Base-by-base conservation (phyloP, 1,140 invertebrate genomes). In the Globodera ellingtonae region DNA sequence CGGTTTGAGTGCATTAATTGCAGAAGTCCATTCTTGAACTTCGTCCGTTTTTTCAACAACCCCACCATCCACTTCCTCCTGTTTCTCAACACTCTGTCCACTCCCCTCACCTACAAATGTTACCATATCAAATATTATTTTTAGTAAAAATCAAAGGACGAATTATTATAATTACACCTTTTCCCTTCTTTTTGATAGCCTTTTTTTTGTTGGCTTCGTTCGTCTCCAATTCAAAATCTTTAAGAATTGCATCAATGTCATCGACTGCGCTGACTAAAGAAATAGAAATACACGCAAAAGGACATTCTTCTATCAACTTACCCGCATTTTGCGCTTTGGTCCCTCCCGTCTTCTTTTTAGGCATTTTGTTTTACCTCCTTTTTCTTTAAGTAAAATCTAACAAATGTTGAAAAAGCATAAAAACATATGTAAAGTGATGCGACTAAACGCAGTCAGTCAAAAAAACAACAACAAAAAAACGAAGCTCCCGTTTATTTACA, bases 1-100 rank as follows among this genome's bases (percentile, higher is more conserved):
- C 4, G 86, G 83, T 48, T 85, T 86, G 48, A 86, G 46, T 59
- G 62, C 70, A 6, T 78, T 59, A 46, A 86, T 86, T 66, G 87
- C 84, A 13, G 71, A 50, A 3, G 52, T 35, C 52, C 72, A 85
- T 66, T 83, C 65, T 35, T 71, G 35, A 1, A 44, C 47, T 24
- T 47, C 79, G 48, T 83, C 75, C n/a, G 24, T 18, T 48, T 46
- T 66, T n/a, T 82, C 47, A 0, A 69, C 59, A n/a, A 21, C 35
- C 3, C 62, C 56, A 71, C 52, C 70, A 15, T 81, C 84, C 7
- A 24, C 72, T n/a, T 62, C 59, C 52, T 52, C 66, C 62, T 62
- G 52, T 44, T 15, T 66, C 8, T 46, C 67, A 59, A 69, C 81
- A 21, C 18, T 62, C 47, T 56, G 47, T 8, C 18, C 35, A 35